A percentile compares a stretch with the other conserved stretches of the same genome.
Evolutionary conservation across 2,113 vertebrate species (phyloP).

Genomic region (Myrmophylax atrothorax): DNA sequence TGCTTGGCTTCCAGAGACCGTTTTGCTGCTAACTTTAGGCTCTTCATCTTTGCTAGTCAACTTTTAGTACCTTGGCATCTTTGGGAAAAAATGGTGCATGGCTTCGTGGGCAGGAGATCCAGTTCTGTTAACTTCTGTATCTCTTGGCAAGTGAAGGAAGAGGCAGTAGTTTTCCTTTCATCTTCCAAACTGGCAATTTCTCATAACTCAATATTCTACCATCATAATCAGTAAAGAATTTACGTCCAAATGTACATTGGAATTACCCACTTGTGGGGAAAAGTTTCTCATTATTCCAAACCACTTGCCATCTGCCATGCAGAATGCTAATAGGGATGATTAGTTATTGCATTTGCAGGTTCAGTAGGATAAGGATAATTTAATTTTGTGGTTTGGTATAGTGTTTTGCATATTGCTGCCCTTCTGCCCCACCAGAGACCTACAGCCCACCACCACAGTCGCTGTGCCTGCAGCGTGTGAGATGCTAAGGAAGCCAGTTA

Average conservation of each 20-base stretch:
- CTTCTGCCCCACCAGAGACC: background rate
- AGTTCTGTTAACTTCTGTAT: slow-evolving; percentile 46
- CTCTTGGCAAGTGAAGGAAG: slow-evolving; percentile 30
- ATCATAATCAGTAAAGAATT: slow-evolving; percentile 29
- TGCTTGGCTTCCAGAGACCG: slow-evolving; percentile 55
- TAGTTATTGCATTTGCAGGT: slow-evolving; percentile 2
- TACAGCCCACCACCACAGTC: background rate
- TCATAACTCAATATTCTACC: slow-evolving; percentile 16
- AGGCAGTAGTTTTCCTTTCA: slow-evolving; percentile 48
- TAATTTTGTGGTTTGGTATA: background rate
- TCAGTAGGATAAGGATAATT: background rate
- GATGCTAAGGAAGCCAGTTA: background rate
- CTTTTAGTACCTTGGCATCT: slow-evolving; percentile 54
- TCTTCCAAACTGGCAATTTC: slow-evolving; percentile 42
- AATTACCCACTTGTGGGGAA: slow-evolving; percentile 38
- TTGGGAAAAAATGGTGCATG: slow-evolving; percentile 31
- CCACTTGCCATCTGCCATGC: slow-evolving; percentile 42
- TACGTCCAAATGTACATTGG: slow-evolving; percentile 33
- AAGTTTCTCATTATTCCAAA: slow-evolving; percentile 29
- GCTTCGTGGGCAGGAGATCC: slow-evolving; percentile 44
- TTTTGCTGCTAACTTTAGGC: slow-evolving; percentile 66
- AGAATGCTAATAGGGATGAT: slow-evolving; percentile 13
- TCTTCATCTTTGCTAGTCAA: slow-evolving; percentile 64
- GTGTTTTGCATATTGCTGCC: background rate
- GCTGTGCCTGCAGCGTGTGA: background rate